Evolutionary conservation across 2,797 vertebrate species (phyloP).

Genomic region (Hypotaenidia philippensis): DNA sequence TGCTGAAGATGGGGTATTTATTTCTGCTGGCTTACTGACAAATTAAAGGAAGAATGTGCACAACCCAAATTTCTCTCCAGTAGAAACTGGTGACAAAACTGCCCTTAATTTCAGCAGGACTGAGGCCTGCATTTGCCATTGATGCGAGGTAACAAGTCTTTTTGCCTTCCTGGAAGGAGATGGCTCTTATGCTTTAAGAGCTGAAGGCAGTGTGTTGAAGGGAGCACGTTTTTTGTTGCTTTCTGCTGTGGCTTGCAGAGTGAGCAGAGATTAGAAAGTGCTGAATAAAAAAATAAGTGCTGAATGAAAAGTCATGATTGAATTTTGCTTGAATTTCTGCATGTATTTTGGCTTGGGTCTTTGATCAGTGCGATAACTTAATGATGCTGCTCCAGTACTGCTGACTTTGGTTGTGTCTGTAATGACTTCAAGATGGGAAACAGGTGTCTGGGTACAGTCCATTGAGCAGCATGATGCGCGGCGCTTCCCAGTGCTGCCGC

Average conservation of each 20-base stretch:
- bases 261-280: neutral
- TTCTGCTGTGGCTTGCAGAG: neutral
- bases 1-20: neutral
- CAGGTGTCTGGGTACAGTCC: neutral
- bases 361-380: neutral
- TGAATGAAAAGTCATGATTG: neutral
- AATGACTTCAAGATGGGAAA: neutral
- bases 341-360: neutral
- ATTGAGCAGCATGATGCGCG: neutral
- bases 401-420: neutral
- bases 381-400: neutral
- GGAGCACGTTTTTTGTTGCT: neutral
- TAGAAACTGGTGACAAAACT: neutral
- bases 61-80: neutral
- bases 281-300: neutral
- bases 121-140: neutral
- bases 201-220: neutral
- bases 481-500: rapidly evolving
- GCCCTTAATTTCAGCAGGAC: neutral
- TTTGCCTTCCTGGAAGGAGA: neutral
- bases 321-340: constrained; percentile 2
- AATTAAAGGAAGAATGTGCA: neutral
- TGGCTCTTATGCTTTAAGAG: neutral
- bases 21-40: neutral
- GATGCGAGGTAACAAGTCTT: neutral